Evolutionary conservation across 2,888 invertebrate genomes (phyloP).

Genomic region (Rotaria socialis): DNA sequence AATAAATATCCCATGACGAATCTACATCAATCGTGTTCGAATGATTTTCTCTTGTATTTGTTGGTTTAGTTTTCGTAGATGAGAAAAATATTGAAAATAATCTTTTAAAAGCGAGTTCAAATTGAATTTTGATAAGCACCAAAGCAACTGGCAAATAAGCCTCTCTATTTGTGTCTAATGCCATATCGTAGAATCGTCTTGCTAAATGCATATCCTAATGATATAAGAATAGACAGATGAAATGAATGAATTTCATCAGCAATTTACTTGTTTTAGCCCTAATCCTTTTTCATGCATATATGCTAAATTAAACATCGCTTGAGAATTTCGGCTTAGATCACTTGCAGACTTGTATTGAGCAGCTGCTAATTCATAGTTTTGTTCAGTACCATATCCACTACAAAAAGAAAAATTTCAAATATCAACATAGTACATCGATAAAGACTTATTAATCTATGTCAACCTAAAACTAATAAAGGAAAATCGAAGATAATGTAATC

Average conservation of each 20-base stretch:
- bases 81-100: background rate
- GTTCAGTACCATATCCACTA: slow-evolving; percentile 77
- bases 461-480: too few relatives aligned
- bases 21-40: background rate
- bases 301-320: slow-evolving; percentile 97
- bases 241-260: too few relatives aligned
- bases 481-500: too few relatives aligned
- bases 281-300: slow-evolving; percentile 98
- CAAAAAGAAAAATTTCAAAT: background rate
- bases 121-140: slow-evolving; percentile 76
- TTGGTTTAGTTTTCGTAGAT: background rate
- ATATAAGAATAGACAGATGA: too few relatives aligned
- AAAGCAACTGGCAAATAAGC: slow-evolving; percentile 87
- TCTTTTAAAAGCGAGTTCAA: slow-evolving; percentile 63
- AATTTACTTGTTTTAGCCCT: slow-evolving; percentile 68
- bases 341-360: slow-evolving; percentile 80
- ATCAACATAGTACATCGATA: too few relatives aligned
- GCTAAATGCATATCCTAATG: slow-evolving; percentile 78
- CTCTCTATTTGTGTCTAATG: slow-evolving; percentile 83
- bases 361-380: slow-evolving; percentile 86
- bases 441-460: too few relatives aligned
- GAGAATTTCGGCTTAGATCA: slow-evolving; percentile 88
- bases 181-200: slow-evolving; percentile 91
- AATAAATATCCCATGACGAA: slow-evolving; percentile 80
- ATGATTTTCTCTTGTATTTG: background rate